A percentile compares a stretch with the other conserved stretches of the same genome.
Evolutionary conservation across 2,888 invertebrate species (phyloP).

Genomic region (Agrochola circellaris): DNA sequence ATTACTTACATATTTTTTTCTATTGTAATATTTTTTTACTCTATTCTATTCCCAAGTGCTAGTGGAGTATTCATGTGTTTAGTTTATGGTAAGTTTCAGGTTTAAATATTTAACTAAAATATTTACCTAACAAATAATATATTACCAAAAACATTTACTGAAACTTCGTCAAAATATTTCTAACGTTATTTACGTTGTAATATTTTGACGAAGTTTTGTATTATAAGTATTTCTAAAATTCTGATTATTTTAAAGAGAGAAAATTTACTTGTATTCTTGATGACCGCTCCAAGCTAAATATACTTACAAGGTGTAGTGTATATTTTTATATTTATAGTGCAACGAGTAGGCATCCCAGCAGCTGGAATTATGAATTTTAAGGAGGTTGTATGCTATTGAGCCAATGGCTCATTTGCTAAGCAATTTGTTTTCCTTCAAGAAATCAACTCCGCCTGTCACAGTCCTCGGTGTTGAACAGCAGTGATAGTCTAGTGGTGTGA

Average conservation of each 20-base stretch:
- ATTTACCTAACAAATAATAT: background rate
- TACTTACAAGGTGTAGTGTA: background rate
- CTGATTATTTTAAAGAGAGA: background rate
- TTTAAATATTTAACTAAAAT: conserved; percentile 11
- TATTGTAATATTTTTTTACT: background rate
- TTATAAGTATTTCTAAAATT: background rate
- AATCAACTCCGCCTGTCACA: too few relatives aligned
- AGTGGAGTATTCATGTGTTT: background rate
- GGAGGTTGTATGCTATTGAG: background rate
- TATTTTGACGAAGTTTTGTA: too few relatives aligned
- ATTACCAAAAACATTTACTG: conserved; percentile 17
- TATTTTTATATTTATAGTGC: background rate
- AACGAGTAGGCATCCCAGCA: background rate
- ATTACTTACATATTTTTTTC: background rate
- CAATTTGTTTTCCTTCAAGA: too few relatives aligned
- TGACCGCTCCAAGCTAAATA: background rate
- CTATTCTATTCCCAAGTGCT: background rate
- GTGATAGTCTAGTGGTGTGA: too few relatives aligned
- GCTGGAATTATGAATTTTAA: background rate
- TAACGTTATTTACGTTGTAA: too few relatives aligned
- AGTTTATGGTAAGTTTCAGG: background rate
- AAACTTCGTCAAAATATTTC: background rate
- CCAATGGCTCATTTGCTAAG: background rate
- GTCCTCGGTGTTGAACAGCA: too few relatives aligned
- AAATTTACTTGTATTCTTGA: background rate